Percentiles rank a stretch among this genome's conserved stretches.
These are phyloP conservation scores for Amphiduros pacificus DNA, from an alignment of 2,888 invertebrate species.

Conservation along the genomic window DNA sequence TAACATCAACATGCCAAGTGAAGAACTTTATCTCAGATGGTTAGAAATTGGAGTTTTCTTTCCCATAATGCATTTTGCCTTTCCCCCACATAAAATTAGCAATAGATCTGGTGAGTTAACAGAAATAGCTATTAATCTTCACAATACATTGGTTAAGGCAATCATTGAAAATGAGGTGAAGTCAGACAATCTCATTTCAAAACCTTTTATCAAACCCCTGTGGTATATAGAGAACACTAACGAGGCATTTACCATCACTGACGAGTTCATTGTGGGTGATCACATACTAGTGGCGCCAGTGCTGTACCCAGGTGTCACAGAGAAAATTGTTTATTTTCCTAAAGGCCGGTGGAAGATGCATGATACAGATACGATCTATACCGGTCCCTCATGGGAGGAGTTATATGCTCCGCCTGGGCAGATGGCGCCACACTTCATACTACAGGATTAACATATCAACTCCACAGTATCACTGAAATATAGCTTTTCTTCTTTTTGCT, in stretches of 20 bases:
- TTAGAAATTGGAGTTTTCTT: constrained; percentile 83
- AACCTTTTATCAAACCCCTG: constrained; percentile 82
- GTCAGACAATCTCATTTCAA: constrained; percentile 19
- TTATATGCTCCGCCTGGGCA: too few species aligned
- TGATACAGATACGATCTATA: too few species aligned
- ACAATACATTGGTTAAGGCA: constrained; percentile 12
- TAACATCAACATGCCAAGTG: constrained; percentile 38
- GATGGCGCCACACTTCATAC: too few species aligned
- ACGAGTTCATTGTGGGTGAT: constrained; percentile 88
- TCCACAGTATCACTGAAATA: too few species aligned
- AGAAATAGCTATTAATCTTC: constrained; percentile 23
- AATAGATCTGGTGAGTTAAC: constrained; percentile 37
- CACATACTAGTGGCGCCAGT: constrained; percentile 90
- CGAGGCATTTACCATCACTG: constrained; percentile 75
- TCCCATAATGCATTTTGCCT: constrained; percentile 86
- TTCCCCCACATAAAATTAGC: constrained; percentile 60
- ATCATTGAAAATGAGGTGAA: constrained; percentile 13
- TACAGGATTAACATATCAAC: too few species aligned
- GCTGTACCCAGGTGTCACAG: constrained; percentile 69
- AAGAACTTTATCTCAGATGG: constrained; percentile 75
- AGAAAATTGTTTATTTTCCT: constrained; percentile 84
- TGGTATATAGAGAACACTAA: constrained; percentile 83
- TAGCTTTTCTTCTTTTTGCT: too few species aligned
- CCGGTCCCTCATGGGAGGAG: background rate
- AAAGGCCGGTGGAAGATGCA: constrained; percentile 67